A percentile compares a stretch with the other conserved stretches of the same genome.
Evolutionary conservation across 1,140 invertebrate species (phyloP).

Genomic region (Drosophila watanabei): DNA sequence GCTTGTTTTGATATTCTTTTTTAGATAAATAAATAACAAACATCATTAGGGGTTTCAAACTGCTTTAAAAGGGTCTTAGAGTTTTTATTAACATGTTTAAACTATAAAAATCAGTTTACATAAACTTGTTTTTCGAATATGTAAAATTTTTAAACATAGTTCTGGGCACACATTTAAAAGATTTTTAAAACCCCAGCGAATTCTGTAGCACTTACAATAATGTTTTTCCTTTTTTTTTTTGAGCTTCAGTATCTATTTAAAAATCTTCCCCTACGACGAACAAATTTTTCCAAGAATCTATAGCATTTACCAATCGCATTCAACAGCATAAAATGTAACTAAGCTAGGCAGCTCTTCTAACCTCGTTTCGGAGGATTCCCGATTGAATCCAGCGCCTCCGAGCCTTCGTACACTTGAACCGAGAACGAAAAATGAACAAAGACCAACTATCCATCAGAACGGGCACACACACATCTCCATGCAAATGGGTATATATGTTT

Average conservation of each 20-base stretch:
- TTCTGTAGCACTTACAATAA: background rate
- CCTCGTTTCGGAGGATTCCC: background rate
- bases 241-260: background rate
- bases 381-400: constrained; percentile 1
- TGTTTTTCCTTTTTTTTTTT: background rate
- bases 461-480: constrained; percentile 40
- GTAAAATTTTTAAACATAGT: too few species aligned
- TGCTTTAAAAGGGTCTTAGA: background rate
- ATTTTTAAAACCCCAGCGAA: background rate
- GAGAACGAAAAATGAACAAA: constrained; percentile 13
- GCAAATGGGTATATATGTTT: constrained; percentile 38
- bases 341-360: background rate
- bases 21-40: background rate
- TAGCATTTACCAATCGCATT: constrained; percentile 6
- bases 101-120: too few species aligned
- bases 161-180: too few species aligned
- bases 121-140: too few species aligned
- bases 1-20: background rate
- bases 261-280: background rate
- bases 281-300: background rate
- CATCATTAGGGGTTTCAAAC: background rate
- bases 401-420: constrained; percentile 27
- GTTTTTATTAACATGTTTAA: too few species aligned
- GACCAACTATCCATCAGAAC: constrained; percentile 41
- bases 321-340: background rate